A percentile compares a stretch with the other conserved stretches of the same genome.
Evolutionary conservation across 2,888 invertebrate genomes (phyloP).

Genomic region (Drosophila mettleri): DNA sequence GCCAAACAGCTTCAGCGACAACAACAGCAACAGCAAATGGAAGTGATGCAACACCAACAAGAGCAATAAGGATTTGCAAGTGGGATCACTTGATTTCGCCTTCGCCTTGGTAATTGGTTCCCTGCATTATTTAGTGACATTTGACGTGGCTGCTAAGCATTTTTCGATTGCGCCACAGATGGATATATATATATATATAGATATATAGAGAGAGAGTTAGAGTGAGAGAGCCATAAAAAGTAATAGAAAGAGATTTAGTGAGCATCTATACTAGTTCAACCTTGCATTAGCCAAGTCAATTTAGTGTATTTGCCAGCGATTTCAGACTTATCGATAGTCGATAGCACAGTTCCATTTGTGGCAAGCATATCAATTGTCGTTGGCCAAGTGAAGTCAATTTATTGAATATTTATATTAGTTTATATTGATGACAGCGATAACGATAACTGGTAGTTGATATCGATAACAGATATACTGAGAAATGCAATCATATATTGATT

Average conservation of each 20-base stretch:
- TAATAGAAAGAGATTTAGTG: background rate
- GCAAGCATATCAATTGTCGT: too few relatives aligned
- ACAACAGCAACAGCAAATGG: constrained; percentile 8
- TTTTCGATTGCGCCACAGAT: constrained; percentile 46
- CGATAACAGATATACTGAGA: background rate
- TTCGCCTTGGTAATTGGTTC: constrained; percentile 50
- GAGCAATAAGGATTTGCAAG: constrained; percentile 38
- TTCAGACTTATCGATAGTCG: constrained; percentile 7
- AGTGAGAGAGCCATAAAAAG: background rate
- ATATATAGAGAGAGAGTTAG: background rate
- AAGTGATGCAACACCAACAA: constrained; percentile 10
- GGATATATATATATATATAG: too few relatives aligned
- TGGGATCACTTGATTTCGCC: constrained; percentile 55
- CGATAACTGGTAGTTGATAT: background rate
- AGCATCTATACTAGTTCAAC: background rate
- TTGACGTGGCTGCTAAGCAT: constrained; percentile 63
- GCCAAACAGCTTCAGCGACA: constrained; percentile 24
- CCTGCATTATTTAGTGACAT: constrained; percentile 55
- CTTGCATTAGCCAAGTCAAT: background rate
- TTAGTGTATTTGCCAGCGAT: background rate
- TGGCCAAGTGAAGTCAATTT: too few relatives aligned
- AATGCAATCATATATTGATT: background rate
- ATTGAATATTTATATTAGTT: background rate
- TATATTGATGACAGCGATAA: background rate
- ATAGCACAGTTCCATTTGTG: background rate